Evolutionary conservation across 2,888 invertebrate genomes (phyloP).

Genomic region (Calliscelio sp.): DNA sequence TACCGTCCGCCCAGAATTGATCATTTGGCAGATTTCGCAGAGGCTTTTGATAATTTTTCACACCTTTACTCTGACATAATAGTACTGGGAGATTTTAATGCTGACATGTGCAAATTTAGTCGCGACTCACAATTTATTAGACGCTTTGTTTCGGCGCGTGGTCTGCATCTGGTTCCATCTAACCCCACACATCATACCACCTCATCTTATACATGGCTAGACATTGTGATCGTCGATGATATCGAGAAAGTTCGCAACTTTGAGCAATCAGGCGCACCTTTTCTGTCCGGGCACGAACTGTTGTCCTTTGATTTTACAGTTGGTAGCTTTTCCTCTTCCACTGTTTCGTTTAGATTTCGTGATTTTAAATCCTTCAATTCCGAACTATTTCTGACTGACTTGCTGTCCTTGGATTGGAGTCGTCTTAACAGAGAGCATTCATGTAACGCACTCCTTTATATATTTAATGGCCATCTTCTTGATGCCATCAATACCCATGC

Average conservation of each 20-base stretch:
- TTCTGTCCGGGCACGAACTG: too few relatives aligned
- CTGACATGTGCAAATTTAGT: too few relatives aligned
- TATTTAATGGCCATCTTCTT: neutral
- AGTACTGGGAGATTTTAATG: neutral
- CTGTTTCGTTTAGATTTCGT: neutral
- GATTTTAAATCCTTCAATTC: neutral
- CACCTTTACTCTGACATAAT: neutral
- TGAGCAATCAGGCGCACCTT: too few relatives aligned
- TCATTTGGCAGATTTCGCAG: neutral
- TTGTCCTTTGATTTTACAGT: neutral
- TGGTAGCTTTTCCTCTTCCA: neutral
- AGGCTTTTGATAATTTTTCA: neutral
- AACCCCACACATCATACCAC: neutral
- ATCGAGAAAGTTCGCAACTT: neutral
- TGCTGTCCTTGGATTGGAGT: neutral
- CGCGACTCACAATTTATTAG: neutral
- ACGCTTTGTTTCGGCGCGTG: neutral
- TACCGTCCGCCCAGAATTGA: neutral
- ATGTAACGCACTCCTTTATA: too few relatives aligned
- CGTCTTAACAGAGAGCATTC: too few relatives aligned
- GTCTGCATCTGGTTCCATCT: neutral
- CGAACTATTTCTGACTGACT: neutral
- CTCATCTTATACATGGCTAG: neutral
- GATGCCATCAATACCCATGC: too few relatives aligned
- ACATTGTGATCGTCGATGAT: neutral